Base-by-base conservation (phyloP, 2,888 invertebrate species). In the Orthonevra nobilis region DNA sequence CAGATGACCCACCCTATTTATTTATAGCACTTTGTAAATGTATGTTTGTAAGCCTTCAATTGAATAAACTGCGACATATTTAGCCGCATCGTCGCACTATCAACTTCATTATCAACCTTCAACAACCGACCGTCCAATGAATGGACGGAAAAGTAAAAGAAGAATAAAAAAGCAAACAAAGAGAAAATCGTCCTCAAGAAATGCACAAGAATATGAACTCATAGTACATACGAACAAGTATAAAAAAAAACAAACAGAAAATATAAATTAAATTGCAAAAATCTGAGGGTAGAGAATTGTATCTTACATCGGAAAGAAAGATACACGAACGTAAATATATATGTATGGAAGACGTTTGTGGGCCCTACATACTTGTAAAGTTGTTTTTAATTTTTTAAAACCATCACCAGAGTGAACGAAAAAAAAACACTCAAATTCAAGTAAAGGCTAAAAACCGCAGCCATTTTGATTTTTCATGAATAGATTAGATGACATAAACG, bases 401-500 rank as follows among this genome's bases (percentile, higher is more conserved):
- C 52, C 46, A 38, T 19, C 26, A 23, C 32, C 52, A 36, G 34
- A 36, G 34, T 36, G 9, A 40, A 48, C 9, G 32, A 63, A 64
- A 23, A n/a, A 34, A 34, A 42, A 20, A 50, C 40, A 28, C 20
- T 20, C 28, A 38, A 36, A 54, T 44, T 42, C 26, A 42, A 68
- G 30, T 50, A 58, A 58, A 56, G 56, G 32, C 40, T 69, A 48
- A 42, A 44, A 40, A 70, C 56, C 38, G 77, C 70, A 32, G 70
- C 77, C 77, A 77, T 77, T 70, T 77, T 70, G 69, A 42, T 63
- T 70, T 70, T 63, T 75, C 60, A 54, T 70, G 52, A 64, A 70
- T 66, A 77, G 70, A 77, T 77, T 77, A 60, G 77, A 56, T 77
- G 70, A 77, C 77, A 77, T 60, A 66, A 70, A 60, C 60, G 60